Conservation (phyloP, 2,113 vertebrate genomes). For the Oxygymnocypris stewartii region DNA sequence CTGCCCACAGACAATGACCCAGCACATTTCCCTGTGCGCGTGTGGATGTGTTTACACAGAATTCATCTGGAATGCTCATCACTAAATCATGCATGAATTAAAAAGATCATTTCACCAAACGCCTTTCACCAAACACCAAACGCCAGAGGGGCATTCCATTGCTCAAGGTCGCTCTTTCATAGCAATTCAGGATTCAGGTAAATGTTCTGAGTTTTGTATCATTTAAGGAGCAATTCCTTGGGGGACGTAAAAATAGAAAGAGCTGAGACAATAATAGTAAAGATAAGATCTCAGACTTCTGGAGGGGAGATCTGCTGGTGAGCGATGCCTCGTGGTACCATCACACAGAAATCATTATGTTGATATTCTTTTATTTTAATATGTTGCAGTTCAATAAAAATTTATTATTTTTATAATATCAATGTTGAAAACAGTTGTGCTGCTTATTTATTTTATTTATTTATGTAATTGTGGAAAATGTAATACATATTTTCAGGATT, state of each 20-base stretch:
- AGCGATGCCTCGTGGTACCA: no score
- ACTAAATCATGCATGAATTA: neutral
- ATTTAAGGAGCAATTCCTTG: neutral
- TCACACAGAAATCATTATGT: neutral
- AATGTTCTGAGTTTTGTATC: neutral
- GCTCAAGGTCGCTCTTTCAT: neutral
- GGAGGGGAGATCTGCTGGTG: no score
- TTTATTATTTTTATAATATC: neutral
- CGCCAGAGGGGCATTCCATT: neutral
- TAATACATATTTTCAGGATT: no score
- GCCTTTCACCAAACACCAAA: neutral
- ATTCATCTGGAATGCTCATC: neutral
- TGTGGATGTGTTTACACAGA: neutral
- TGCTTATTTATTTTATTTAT: neutral
- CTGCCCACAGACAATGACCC: slow-evolving; percentile 30
- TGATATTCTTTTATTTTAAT: neutral
- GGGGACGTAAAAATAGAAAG: neutral
- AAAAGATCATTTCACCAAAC: neutral
- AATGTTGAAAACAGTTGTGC: neutral
- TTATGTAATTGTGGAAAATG: no score
- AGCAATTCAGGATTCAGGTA: neutral
- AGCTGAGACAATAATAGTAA: neutral
- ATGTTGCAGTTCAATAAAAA: neutral
- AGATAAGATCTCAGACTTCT: no score
- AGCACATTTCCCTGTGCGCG: neutral